Base-by-base conservation (phyloP, 2,888 invertebrate species). In the Prosapia bicincta region DNA sequence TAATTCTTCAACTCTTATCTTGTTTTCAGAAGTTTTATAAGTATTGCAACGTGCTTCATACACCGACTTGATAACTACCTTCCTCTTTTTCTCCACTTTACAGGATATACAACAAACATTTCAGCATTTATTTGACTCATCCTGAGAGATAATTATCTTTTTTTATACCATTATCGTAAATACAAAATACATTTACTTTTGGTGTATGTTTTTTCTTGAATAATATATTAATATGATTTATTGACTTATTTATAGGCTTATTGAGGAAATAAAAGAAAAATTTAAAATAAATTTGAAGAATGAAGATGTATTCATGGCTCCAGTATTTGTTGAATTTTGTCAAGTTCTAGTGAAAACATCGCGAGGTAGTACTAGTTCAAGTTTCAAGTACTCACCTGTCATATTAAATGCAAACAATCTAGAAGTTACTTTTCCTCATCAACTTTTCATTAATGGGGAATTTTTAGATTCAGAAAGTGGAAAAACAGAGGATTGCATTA, bases 301-400 rank as follows among this genome's bases (percentile, higher is more conserved):
- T 83, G 96, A 95, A 82, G 93, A 96, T 80, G 92, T 98, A 0
- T 98, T 96, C 84, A 95, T 98, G 95, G 93, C 95, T 9, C 95
- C 98, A 0, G 90, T 91, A 0, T 97, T 98, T 82, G 89, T 89
- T 69, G 96, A 97, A 80, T 97, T 98, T 82, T 89, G 88, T 67
- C 85, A 86, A 0, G 86, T 89, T 13, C 90, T 95, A 0, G 87
- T 98, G 0, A 83, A 89, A 3, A 90, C 90, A 79, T 84, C 89
- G 3, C 88, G 97, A 65, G 92, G 93, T 0, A 89, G 87, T 0
- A 85, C 82, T 0, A 84, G 88, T 24, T 82, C 83, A 25, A 89
- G 91, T 54, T 86, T 92, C 5, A 86, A 89, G 1, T 97, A 92
- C 82, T 91, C 93, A 74, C 92, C 93, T 0, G 90, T 96, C 0